Conservation (phyloP, 2,797 vertebrate species). For the Liasis olivaceus region DNA sequence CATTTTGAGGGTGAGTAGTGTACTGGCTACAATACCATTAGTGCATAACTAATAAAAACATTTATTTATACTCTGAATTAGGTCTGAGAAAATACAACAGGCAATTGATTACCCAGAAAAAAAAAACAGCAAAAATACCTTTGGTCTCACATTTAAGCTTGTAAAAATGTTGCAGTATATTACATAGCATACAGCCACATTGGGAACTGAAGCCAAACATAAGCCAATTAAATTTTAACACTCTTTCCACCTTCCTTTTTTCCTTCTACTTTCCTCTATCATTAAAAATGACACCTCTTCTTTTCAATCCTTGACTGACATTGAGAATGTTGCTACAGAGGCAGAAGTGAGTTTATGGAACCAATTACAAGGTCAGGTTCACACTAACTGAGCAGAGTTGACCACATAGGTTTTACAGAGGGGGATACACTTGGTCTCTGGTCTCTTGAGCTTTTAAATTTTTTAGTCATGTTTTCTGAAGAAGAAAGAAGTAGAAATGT, state of each 20-base stretch:
- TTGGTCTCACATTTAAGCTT: conserved; percentile 40
- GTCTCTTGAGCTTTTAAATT: neutral
- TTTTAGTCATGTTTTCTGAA: neutral
- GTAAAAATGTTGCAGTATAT: conserved; percentile 41
- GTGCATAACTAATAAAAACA: neutral
- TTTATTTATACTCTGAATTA: conserved; percentile 42
- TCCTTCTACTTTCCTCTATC: conserved; percentile 15
- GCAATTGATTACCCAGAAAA: conserved; percentile 39
- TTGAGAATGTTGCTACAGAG: conserved; percentile 11
- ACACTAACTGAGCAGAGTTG: neutral
- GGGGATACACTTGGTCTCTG: neutral
- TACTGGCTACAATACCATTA: neutral
- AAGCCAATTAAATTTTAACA: conserved; percentile 49
- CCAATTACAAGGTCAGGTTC: conserved; percentile 26
- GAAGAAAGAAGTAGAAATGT: neutral
- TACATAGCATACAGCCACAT: conserved; percentile 26
- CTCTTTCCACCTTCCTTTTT: neutral
- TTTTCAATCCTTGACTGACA: neutral
- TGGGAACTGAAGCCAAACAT: conserved; percentile 28
- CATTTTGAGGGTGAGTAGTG: neutral
- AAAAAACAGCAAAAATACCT: neutral
- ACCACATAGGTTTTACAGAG: neutral
- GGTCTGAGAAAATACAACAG: conserved; percentile 20
- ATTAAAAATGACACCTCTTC: conserved; percentile 37
- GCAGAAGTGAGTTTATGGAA: neutral